Evolutionary conservation across 2,797 vertebrate species (phyloP), one percentile per base, ranked within the genome.

Genomic region (Staurois parvus): DNA sequence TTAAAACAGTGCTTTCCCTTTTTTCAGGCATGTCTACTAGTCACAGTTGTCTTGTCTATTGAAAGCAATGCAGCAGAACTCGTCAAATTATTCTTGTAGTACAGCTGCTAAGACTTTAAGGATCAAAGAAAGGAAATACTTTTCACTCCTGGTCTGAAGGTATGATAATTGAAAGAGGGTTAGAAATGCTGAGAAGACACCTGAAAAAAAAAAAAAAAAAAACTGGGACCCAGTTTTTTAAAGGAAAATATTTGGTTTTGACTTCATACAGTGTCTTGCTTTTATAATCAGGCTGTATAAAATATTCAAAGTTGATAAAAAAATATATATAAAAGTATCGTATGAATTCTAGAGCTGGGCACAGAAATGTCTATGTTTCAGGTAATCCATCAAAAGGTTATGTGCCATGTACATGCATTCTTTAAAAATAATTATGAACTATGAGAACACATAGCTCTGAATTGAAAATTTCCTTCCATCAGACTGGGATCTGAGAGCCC

Each of bases 121-220:
- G 26, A 4, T 15, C 42, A 75, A 7, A 29, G n/a, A 8, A 5
- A 77, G 59, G 32, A 19, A 32, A 15, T 9, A 21, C 11, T 17
- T 10, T 45, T 64, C 11, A 13, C 21, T 15, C 19, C 40, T 30
- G 19, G 40, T 79, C 37, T 30, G 32, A 12, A 30, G 45, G 59
- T 52, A 52, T 9, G 37, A 77, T 17, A 26, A 26, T 30, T 45
- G 68, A 34, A 74, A 52, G 17, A 52, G 28, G 72, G 5, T 1
- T 37, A 48, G 72, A 84, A 84, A 67, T 84, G 76, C 64, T 79
- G 68, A 79, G 69, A 84, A 66, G 76, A 70, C 15, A 42, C 32
- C 19, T 72, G 21, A 19, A 69, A n/a, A 32, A 7, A 42, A 13
- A 8, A 37, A 1, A 37, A 12, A 19, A 19, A 32, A 32, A 10